These are phyloP conservation scores for Myanophis thanlyinensis DNA, from an alignment of 2,113 vertebrate genomes.

Conservation along the genomic window DNA sequence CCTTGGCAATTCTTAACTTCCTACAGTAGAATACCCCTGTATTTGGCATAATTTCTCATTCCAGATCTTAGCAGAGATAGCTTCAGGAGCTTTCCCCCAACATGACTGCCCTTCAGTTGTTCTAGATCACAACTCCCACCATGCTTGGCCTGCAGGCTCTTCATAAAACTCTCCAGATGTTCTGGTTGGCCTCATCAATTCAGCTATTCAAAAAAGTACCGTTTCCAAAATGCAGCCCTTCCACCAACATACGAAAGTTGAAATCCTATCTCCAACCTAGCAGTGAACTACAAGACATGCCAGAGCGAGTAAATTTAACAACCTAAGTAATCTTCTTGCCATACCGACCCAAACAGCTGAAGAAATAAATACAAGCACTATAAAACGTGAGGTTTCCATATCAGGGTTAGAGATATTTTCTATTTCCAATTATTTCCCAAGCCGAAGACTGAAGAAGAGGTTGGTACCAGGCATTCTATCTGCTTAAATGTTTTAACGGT, in stretches of 20 bases:
- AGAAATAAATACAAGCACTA: neutral
- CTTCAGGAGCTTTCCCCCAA: neutral
- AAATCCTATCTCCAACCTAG: neutral
- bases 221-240: neutral
- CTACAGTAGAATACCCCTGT: constrained; percentile 45
- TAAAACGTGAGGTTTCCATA: neutral
- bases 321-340: neutral
- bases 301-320: neutral
- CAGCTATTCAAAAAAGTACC: neutral
- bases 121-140: neutral
- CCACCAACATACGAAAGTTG: neutral
- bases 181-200: neutral
- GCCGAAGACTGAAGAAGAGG: neutral
- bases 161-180: neutral
- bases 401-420: neutral
- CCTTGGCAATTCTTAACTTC: constrained; percentile 14
- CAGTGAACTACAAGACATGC: neutral
- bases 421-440: neutral
- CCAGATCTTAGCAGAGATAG: neutral
- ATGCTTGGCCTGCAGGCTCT: neutral
- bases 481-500: neutral
- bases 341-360: neutral
- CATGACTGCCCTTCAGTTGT: neutral
- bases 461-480: neutral
- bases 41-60: constrained; percentile 32